Base-by-base conservation (phyloP, 1,140 invertebrate genomes). In the Parapsyche elsis region DNA sequence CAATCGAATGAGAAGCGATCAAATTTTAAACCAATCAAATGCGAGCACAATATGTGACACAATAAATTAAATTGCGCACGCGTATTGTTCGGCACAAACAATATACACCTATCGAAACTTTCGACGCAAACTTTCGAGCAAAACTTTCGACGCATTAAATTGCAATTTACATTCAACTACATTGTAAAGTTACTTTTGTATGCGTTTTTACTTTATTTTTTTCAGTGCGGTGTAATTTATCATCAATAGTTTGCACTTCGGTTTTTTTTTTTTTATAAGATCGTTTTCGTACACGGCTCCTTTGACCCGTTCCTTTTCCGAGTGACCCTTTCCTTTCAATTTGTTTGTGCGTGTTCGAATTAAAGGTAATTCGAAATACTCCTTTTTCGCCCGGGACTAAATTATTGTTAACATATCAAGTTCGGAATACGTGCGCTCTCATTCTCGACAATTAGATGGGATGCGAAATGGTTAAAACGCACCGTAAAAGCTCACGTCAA, bases 281-380 rank as follows among this genome's bases (percentile, higher is more conserved):
- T 26, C 64, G 24, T 21, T 67, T 67, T 23, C 24, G 49, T 12
- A 14, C 49, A 53, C 49, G 64, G 24, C 5, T 26, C 64, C 7
- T 38, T 38, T 67, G 64, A 67, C 64, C 64, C 64, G 64, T 24
- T 67, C 24, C 26, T 67, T 67, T 67, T 67, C 24, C 64, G 9
- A 26, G 19, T 67, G 64, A 67, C 64, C 64, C 64, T 67, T 67
- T 61, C 59, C 16, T 61, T 61, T 67, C 64, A 67, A 67, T 67
- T 67, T 67, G 64, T 67, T 67, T 67, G 64, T 67, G 64, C 64
- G 64, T 67, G 64, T 30, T 67, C 64, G 64, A 67, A 67, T 67
- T 67, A 67, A 67, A 67, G 64, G 24, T 67, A 67, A 67, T 67
- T 67, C 64, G 64, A 67, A 67, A 67, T 38, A 24, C 64, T 67